phyloP scores from a whole-genome alignment of 2,888 invertebrate genomes.

The Cataglyphis albicans region DNA sequence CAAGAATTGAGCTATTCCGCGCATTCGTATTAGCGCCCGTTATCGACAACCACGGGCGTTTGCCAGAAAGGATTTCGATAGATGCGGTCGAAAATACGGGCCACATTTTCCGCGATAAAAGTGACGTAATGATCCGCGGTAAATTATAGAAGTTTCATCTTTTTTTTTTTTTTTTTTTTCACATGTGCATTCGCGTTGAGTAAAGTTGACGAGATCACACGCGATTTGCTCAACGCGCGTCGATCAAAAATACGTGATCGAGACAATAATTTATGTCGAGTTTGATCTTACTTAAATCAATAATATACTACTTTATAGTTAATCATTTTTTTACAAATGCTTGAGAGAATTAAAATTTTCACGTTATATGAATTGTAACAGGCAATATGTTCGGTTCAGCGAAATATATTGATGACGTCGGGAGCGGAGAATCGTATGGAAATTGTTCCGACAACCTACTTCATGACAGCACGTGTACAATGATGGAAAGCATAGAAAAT shows the following conservation, averaged over 20 bases:
- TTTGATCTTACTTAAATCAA: background rate
- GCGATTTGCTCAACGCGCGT: background rate
- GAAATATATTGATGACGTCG: constrained; percentile 17
- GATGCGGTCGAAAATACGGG: constrained; percentile 12
- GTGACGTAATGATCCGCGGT: background rate
- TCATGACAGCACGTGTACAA: constrained; percentile 8
- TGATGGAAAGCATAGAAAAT: constrained; percentile 36
- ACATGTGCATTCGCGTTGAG: background rate
- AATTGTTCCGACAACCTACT: constrained; percentile 16
- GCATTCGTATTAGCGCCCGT: constrained; percentile 27
- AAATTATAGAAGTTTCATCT: constrained; percentile 29
- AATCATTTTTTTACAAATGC: background rate
- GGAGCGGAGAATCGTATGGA: constrained; percentile 21
- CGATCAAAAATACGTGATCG: background rate
- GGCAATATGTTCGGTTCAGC: constrained; percentile 12
- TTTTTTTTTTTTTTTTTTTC: background rate
- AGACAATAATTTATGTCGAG: constrained; percentile 20
- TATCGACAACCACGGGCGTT: background rate
- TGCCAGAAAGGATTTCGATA: background rate
- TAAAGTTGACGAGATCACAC: background rate
- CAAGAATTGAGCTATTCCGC: constrained; percentile 17
- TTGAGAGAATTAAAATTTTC: constrained; percentile 13
- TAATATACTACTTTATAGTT: background rate
- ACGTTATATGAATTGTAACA: background rate
- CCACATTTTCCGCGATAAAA: constrained; percentile 17